phyloP scores from a whole-genome alignment of 2,113 vertebrate genomes.

The Xiphophorus hellerii region DNA sequence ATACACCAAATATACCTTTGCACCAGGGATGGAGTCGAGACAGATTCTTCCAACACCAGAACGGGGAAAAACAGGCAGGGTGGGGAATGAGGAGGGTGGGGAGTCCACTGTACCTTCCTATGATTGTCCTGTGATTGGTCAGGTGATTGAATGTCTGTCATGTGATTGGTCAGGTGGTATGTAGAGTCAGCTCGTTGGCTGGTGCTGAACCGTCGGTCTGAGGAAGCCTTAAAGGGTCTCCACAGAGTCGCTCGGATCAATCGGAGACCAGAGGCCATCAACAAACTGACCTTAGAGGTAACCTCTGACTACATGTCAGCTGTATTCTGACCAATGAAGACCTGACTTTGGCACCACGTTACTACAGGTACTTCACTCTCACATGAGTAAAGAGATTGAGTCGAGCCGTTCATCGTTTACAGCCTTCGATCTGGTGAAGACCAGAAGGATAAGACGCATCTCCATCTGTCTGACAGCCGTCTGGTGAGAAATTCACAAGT shows the following conservation, averaged over 20 bases:
- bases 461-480: slow-evolving; percentile 76
- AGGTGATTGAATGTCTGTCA: slow-evolving; percentile 74
- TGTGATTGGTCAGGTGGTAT: slow-evolving; percentile 79
- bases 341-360: slow-evolving; percentile 25
- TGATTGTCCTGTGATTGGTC: slow-evolving; percentile 38
- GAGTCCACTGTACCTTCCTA: neutral
- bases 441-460: slow-evolving; percentile 77
- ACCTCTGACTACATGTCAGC: neutral
- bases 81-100: no score
- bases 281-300: slow-evolving; percentile 83
- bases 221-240: slow-evolving; percentile 77
- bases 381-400: slow-evolving; percentile 83
- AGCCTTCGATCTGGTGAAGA: slow-evolving; percentile 73
- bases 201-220: slow-evolving; percentile 69
- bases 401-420: slow-evolving; percentile 25
- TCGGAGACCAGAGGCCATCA: slow-evolving; percentile 67
- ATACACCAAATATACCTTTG: no score
- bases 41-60: no score
- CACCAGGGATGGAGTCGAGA: no score
- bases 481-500: slow-evolving; percentile 70
- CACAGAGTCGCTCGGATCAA: slow-evolving; percentile 83
- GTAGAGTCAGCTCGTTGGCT: slow-evolving; percentile 85
- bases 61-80: no score
- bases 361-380: slow-evolving; percentile 78
- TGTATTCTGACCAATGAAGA: neutral